Conservation (phyloP, 2,113 vertebrate genomes). For the Dendrocopos noguchii region DNA sequence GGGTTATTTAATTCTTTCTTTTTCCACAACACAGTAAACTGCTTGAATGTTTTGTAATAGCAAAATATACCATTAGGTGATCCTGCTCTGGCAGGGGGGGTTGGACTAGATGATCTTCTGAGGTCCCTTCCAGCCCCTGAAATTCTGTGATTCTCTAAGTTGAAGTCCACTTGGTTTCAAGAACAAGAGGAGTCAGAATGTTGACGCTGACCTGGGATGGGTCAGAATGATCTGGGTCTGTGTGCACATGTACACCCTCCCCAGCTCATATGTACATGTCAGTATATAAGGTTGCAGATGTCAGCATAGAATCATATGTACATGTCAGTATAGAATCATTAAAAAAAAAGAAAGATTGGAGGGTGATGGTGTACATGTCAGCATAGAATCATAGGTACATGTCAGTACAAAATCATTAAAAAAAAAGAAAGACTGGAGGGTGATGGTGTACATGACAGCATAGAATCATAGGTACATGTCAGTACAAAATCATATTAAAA, state of each 20-base stretch:
- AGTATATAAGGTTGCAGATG: no score
- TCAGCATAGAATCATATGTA: neutral
- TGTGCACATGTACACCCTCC: no score
- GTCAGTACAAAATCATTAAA: neutral
- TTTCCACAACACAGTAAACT: neutral
- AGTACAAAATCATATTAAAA: no score
- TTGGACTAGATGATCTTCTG: no score
- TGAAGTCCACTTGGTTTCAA: neutral
- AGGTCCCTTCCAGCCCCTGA: no score
- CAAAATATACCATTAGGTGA: neutral
- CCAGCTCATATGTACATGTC: rapidly evolving
- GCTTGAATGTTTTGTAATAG: neutral
- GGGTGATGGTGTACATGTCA: neutral
- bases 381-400: rapidly evolving
- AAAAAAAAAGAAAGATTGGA: no score
- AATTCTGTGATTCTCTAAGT: neutral
- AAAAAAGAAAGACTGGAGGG: neutral
- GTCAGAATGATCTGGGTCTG: neutral
- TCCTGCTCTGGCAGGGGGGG: no score
- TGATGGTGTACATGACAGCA: neutral
- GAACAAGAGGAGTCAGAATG: neutral
- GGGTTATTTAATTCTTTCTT: neutral
- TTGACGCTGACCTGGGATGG: neutral
- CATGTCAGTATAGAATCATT: no score
- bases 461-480: no score